Evolutionary conservation across 2,888 invertebrate genomes (phyloP), one percentile per base, ranked within the genome.

Genomic region (Melieria omissa): DNA sequence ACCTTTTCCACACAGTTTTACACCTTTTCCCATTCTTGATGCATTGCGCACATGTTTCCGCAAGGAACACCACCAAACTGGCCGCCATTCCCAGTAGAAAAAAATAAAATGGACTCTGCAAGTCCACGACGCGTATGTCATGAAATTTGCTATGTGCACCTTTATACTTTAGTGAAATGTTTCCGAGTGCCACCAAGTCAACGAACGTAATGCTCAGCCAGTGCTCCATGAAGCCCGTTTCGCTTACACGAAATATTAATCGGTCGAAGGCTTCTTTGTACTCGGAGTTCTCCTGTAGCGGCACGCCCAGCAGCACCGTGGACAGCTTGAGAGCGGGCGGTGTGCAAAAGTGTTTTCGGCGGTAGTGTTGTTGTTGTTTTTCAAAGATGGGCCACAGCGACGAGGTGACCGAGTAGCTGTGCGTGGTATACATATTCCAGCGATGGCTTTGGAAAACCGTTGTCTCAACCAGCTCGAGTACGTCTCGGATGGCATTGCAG

Each of bases 361-460:
- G 41, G 9, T 66, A 65, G 41, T 49, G 44, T 4, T 6, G 12
- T 64, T 77, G 75, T 3, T 73, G 52, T 1, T 10, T n/a, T 8
- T n/a, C 3, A 10, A 73, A 70, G 6, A 77, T 10, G 8, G 70
- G n/a, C 76, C 77, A 77, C 14, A 65, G 3, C 4, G 57, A n/a
- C 4, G 55, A 45, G 3, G 58, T 29, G 0, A 72, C 8, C 0
- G 70, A 9, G 54, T 76, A 77, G 2, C 66, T 76, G 5, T 72
- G 67, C 5, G 74, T 55, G 0, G 66, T 73, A 9, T 77, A 74
- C 5, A 76, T 66, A 7, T 12, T 65, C 7, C 29, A 5, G 1
- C 77, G 74, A 46, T 29, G 62, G 29, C 29, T 29, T 29, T 29
- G 29, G 29, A 29, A 29, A 29, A 29, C 29, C 29, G 29, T 29